phyloP scores from a whole-genome alignment of 1,140 invertebrate genomes.

The Drosophila baimaii region DNA sequence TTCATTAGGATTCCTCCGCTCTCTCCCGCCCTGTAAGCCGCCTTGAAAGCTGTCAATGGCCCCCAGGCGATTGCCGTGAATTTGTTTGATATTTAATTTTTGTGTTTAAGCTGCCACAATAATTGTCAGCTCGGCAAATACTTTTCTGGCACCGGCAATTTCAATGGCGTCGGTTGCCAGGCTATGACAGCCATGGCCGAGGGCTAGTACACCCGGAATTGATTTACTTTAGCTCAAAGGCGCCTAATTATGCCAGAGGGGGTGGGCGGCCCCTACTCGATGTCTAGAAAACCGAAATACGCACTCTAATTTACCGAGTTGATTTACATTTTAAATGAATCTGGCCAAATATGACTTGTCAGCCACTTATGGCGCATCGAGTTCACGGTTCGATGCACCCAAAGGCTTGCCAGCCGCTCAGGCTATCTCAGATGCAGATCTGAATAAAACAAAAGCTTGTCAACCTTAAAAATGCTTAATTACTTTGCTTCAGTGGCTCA shows the following conservation, averaged over 20 bases:
- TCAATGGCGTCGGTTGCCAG: conserved; percentile 28
- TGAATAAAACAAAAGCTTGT: neutral
- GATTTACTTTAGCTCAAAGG: conserved; percentile 57
- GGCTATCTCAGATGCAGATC: conserved; percentile 42
- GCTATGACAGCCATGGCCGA: conserved; percentile 54
- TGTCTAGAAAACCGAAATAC: conserved; percentile 16
- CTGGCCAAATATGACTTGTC: conserved; percentile 56
- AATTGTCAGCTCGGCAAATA: conserved; percentile 52
- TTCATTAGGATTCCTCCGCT: conserved; percentile 37
- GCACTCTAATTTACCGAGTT: conserved; percentile 33
- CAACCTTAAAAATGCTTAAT: neutral
- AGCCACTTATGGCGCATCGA: conserved; percentile 27
- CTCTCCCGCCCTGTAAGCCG: conserved; percentile 4
- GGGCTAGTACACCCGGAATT: conserved; percentile 60
- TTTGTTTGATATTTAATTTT: conserved; percentile 66
- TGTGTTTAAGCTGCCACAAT: conserved; percentile 44
- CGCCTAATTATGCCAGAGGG: conserved; percentile 43
- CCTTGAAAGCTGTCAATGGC: conserved; percentile 34
- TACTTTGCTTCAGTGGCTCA: neutral
- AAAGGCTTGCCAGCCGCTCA: conserved; percentile 31
- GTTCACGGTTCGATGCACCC: conserved; percentile 42
- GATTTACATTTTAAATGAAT: conserved; percentile 44
- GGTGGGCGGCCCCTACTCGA: neutral
- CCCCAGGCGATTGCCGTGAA: conserved; percentile 28
- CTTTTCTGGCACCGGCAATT: conserved; percentile 5